Evolutionary conservation across 2,113 vertebrate genomes (phyloP).

Genomic region (Chloroceryle aenea): DNA sequence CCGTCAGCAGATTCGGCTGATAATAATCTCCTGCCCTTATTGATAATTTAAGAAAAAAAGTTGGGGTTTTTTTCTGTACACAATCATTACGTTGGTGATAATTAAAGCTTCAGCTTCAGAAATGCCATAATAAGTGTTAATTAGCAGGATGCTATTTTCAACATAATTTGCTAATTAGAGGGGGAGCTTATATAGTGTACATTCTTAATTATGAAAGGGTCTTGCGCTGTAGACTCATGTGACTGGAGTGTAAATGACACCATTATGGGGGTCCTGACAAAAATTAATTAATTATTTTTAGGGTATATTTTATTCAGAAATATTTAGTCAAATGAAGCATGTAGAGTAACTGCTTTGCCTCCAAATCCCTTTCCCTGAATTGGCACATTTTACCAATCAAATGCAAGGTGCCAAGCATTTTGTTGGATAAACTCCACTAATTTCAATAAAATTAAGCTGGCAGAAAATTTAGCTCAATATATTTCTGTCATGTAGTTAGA

Average conservation of each 20-base stretch:
- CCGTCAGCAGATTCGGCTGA: slow-evolving; percentile 82
- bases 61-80: slow-evolving; percentile 73
- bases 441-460: slow-evolving; percentile 63
- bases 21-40: slow-evolving; percentile 87
- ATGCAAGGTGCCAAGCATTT: slow-evolving; percentile 40
- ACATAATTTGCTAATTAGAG: slow-evolving; percentile 99
- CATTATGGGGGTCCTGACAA: slow-evolving; percentile 82
- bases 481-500: slow-evolving; percentile 51
- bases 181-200: slow-evolving; percentile 88
- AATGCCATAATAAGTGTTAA: slow-evolving; percentile 99
- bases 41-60: slow-evolving; percentile 83
- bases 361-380: neutral
- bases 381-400: slow-evolving; percentile 39
- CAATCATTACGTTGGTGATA: slow-evolving; percentile 92
- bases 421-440: slow-evolving; percentile 59
- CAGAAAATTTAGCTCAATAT: slow-evolving; percentile 35
- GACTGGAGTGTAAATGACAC: slow-evolving; percentile 93
- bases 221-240: slow-evolving; percentile 86
- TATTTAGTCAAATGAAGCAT: slow-evolving; percentile 60
- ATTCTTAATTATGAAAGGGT: slow-evolving; percentile 92
- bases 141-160: slow-evolving; percentile 99
- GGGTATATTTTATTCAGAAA: slow-evolving; percentile 71
- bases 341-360: slow-evolving; percentile 3
- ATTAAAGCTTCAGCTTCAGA: slow-evolving; percentile 98
- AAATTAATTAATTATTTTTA: slow-evolving; percentile 75